Conservation (phyloP, 2,113 vertebrate genomes). For the Nothoprocta perdicaria region DNA sequence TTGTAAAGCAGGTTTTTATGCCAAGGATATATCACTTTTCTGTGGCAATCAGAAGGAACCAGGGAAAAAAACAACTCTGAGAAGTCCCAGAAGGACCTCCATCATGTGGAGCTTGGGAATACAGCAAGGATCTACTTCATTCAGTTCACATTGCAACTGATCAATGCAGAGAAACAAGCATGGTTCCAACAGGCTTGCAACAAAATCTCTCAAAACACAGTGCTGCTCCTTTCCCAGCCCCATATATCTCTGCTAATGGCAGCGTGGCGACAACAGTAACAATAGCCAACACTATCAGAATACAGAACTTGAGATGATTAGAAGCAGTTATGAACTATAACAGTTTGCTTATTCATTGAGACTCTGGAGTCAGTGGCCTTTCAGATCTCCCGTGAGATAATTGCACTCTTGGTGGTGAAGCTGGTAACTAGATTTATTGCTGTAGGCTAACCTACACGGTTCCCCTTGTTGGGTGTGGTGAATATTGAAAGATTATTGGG, state of each 20-base stretch:
- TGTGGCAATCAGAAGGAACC: background rate
- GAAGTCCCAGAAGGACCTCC: background rate
- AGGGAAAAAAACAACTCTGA: background rate
- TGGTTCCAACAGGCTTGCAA: background rate
- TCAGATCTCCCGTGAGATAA: background rate
- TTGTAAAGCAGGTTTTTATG: background rate
- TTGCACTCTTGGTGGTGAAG: background rate
- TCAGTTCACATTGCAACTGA: background rate
- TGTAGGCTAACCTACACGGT: fast-evolving
- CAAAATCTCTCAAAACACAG: background rate
- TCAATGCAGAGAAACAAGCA: too few species aligned
- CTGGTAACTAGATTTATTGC: background rate
- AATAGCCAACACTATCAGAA: background rate
- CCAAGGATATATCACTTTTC: background rate
- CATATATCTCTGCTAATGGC: fast-evolving
- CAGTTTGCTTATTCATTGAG: background rate
- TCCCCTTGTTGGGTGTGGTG: background rate
- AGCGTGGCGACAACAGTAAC: background rate
- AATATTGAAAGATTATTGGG: background rate
- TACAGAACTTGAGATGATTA: background rate
- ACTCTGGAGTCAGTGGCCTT: background rate
- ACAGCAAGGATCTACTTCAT: background rate
- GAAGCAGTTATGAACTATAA: background rate
- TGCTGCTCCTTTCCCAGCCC: background rate
- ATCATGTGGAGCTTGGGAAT: background rate